Evolutionary conservation across 2,113 vertebrate genomes (phyloP).

Genomic region (Bufo gargarizans): DNA sequence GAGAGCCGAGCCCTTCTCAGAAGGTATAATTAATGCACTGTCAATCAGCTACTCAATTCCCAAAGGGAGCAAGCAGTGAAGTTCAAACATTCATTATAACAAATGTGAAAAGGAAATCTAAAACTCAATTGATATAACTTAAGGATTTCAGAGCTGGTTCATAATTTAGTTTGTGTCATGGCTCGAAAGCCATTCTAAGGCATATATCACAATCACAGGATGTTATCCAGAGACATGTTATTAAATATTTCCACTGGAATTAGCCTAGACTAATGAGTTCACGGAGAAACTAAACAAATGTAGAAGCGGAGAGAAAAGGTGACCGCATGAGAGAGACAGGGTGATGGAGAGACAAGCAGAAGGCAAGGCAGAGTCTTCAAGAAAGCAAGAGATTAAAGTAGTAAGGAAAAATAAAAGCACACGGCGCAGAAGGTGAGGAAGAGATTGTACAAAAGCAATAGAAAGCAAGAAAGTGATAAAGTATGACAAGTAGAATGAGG

Average conservation of each 20-base stretch:
- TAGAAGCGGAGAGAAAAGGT: background rate
- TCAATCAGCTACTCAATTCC: conserved; percentile 11
- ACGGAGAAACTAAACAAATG: background rate
- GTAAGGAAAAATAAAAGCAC: background rate
- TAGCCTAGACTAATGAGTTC: conserved; percentile 27
- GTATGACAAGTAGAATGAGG: background rate
- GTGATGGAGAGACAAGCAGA: background rate
- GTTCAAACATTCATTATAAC: conserved; percentile 20
- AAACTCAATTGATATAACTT: conserved; percentile 17
- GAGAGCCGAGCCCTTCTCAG: background rate
- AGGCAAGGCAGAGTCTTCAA: background rate
- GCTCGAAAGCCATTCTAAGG: background rate
- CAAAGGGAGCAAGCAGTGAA: background rate
- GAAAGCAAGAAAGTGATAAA: background rate
- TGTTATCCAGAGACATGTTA: conserved; percentile 28
- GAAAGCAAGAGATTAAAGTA: background rate
- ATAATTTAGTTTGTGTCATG: conserved; percentile 28
- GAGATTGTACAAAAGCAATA: background rate
- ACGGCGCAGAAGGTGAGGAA: background rate
- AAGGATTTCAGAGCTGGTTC: background rate
- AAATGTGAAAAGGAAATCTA: background rate
- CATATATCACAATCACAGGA: conserved; percentile 29
- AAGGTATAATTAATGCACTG: conserved; percentile 15
- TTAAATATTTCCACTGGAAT: conserved; percentile 43
- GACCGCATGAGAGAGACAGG: background rate